Conservation (phyloP, 2,888 invertebrate genomes). For the Conus canariensis region DNA sequence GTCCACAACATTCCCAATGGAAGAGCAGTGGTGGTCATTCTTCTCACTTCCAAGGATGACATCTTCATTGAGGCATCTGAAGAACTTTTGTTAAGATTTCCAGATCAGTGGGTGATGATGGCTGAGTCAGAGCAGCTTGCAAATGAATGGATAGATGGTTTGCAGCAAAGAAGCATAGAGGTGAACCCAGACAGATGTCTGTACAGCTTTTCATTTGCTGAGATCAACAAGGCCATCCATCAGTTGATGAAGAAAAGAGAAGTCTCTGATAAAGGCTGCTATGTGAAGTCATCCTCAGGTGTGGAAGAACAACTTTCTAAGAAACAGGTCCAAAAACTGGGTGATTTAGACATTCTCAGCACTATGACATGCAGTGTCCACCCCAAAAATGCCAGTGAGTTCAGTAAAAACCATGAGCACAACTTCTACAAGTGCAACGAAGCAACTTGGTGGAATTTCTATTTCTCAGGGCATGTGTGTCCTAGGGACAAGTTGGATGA, state of each 20-base stretch:
- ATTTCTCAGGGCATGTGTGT: conserved; percentile 60
- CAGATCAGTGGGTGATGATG: conserved; percentile 62
- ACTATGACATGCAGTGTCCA: conserved; percentile 18
- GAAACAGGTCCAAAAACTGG: conserved; percentile 38
- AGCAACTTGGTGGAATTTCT: conserved; percentile 67
- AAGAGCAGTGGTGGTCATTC: conserved; percentile 60
- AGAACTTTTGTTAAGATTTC: conserved; percentile 57
- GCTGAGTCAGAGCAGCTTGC: conserved; percentile 57
- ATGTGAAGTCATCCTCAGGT: conserved; percentile 10
- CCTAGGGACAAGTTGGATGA: conserved; percentile 50
- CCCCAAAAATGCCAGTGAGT: conserved; percentile 52
- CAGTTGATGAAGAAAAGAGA: background rate
- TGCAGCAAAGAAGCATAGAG: conserved; percentile 49
- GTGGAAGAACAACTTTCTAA: conserved; percentile 1
- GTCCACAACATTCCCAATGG: conserved; percentile 55
- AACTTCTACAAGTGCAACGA: conserved; percentile 58
- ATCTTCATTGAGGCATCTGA: conserved; percentile 61
- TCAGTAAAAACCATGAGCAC: conserved; percentile 49
- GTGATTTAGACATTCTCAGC: conserved; percentile 48
- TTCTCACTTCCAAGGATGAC: conserved; percentile 60
- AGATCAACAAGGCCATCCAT: conserved; percentile 50
- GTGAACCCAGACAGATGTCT: conserved; percentile 52
- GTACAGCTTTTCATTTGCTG: conserved; percentile 60
- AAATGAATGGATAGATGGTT: conserved; percentile 53
- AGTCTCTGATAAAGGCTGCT: conserved; percentile 45